phyloP scores from a whole-genome alignment of 92 coral and sea anemone species.

The Diadumene lineata region DNA sequence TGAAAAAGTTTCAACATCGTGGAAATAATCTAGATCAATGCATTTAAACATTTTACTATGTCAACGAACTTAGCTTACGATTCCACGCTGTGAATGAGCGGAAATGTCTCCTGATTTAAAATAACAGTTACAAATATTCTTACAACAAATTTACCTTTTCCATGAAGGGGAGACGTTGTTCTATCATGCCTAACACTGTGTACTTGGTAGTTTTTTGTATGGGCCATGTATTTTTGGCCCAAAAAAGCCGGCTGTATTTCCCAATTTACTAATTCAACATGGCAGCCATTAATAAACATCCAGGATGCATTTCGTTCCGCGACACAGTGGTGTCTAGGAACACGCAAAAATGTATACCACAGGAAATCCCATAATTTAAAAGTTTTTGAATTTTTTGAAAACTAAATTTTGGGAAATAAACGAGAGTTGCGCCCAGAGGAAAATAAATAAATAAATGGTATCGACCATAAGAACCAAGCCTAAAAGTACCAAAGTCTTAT shows the following conservation, averaged over 20 bases:
- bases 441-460: too few species aligned
- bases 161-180: constrained; percentile 62
- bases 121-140: not conserved
- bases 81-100: not conserved
- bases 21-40: too few species aligned
- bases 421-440: too few species aligned
- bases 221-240: constrained; percentile 33
- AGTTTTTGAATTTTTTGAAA: too few species aligned
- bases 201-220: constrained; percentile 30
- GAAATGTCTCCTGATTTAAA: not conserved
- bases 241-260: constrained; percentile 22
- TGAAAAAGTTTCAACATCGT: too few species aligned
- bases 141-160: constrained; percentile 58
- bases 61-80: too few species aligned
- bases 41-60: not conserved
- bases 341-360: not conserved
- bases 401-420: not conserved
- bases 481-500: too few species aligned
- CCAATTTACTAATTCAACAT: constrained; percentile 22
- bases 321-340: not conserved
- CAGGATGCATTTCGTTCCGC: constrained; percentile 28
- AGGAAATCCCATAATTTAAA: constrained; percentile 16
- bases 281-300: constrained; percentile 42
- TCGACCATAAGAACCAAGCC: too few species aligned
- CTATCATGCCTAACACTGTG: constrained; percentile 58